Base-by-base conservation (phyloP, 2,888 invertebrate species). In the Unio pictorum region DNA sequence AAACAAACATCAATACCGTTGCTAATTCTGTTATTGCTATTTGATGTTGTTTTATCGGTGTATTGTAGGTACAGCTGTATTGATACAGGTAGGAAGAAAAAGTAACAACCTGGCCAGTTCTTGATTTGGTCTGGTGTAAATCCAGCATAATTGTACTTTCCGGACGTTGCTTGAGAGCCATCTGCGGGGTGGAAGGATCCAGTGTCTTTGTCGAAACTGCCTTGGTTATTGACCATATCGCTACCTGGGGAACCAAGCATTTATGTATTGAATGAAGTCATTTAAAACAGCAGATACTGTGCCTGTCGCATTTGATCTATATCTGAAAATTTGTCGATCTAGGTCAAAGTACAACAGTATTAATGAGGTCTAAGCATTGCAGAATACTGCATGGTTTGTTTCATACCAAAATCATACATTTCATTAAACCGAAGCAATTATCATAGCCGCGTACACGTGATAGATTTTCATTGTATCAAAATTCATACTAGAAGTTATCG, bases 161-260 rank as follows among this genome's bases (percentile, higher is more conserved):
- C 72, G 18, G 74, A 74, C 34, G 74, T 74, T 3, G 74, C 71
- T 23, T 74, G 74, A 26, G 72, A 72, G 2, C 74, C 74, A 23
- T 67, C 67, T 30, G 64, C 65, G 3, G 74, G 74, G 20, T 72
- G 64, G 60, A 67, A 74, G 55, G 69, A 69, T 34, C 74, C 74
- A 11, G 74, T 74, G 55, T 72, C 72, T 54, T 69, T 69, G 66
- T 74, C 69, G 20, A 74, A 74, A 1, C 72, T 72, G 18, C 74
- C 72, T 57, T 74, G 74, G 59, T 74, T 74, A 59, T 74, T 72
- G 7, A 74, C 69, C 74, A 74, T 74, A n/a, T 69, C 67, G 18
- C 74, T 72, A 28, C 74, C 74, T 72, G 28, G 23, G 15, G 0
- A 7, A 18, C 15, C 18, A n/a, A 28, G 11, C 26, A 23, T 55